phyloP scores from a whole-genome alignment of 1,140 invertebrate genomes.

The Stegodyphus mimosarum region DNA sequence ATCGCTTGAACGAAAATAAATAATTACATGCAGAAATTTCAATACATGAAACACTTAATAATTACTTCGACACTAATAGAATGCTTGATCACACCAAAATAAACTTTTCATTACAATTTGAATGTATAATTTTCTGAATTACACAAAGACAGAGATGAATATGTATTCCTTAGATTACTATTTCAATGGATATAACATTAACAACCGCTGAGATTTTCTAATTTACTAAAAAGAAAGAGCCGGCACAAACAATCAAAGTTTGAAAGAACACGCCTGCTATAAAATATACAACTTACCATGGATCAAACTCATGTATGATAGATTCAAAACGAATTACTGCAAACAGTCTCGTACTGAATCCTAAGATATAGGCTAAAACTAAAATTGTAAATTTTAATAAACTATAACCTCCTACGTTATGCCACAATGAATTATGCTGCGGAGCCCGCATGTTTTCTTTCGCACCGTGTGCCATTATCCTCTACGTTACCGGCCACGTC shows the following conservation, averaged over 20 bases:
- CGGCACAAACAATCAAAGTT: neutral
- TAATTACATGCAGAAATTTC: too few relatives aligned
- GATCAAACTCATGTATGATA: constrained; percentile 99
- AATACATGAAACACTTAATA: too few relatives aligned
- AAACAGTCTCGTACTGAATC: constrained; percentile 96
- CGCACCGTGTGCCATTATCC: constrained; percentile 53
- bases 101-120: too few relatives aligned
- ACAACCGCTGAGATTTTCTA: neutral
- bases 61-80: too few relatives aligned
- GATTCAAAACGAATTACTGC: constrained; percentile 99
- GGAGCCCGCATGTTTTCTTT: constrained; percentile 15
- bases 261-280: neutral
- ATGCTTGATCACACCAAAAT: too few relatives aligned
- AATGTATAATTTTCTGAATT: neutral
- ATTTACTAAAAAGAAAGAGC: neutral
- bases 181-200: neutral
- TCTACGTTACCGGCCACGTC: constrained; percentile 50
- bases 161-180: neutral
- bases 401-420: constrained; percentile 50
- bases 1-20: too few relatives aligned
- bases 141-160: neutral
- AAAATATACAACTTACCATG: constrained; percentile 80
- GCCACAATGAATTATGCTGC: constrained; percentile 40
- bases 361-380: constrained; percentile 94
- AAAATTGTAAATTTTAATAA: constrained; percentile 82